Evolutionary conservation across 2,797 vertebrate species (phyloP).

Genomic region (Mus spretus): DNA sequence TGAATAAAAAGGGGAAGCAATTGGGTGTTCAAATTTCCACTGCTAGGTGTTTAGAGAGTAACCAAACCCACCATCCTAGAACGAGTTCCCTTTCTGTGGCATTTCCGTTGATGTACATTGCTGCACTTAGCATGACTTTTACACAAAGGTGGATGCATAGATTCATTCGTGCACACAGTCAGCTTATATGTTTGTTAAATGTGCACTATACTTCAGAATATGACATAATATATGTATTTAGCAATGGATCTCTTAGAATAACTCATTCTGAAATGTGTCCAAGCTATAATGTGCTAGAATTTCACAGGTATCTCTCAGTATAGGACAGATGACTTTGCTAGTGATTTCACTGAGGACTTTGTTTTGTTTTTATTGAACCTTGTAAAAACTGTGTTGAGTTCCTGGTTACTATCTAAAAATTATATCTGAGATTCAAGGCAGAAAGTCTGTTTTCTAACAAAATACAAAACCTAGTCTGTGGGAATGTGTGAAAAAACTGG

Average conservation of each 20-base stretch:
- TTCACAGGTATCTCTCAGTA: constrained; percentile 58
- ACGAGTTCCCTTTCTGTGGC: background rate
- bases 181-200: background rate
- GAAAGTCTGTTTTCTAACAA: constrained; percentile 80
- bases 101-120: background rate
- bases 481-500: constrained; percentile 63
- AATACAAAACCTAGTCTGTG: constrained; percentile 76
- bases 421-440: constrained; percentile 69
- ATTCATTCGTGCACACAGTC: background rate
- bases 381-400: constrained; percentile 78
- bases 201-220: constrained; percentile 41
- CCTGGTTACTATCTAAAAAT: constrained; percentile 68
- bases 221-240: background rate
- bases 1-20: constrained; percentile 56
- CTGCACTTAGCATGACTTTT: background rate
- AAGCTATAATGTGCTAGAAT: constrained; percentile 36
- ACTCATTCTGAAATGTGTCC: constrained; percentile 64
- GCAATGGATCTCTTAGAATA: constrained; percentile 62
- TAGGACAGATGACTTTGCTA: constrained; percentile 61
- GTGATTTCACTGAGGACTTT: constrained; percentile 41
- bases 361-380: constrained; percentile 50
- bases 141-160: background rate
- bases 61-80: background rate
- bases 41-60: constrained; percentile 53
- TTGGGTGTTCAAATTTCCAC: constrained; percentile 4